Conservation (phyloP, 1,140 invertebrate genomes). For the Thaumatotibia leucotreta region DNA sequence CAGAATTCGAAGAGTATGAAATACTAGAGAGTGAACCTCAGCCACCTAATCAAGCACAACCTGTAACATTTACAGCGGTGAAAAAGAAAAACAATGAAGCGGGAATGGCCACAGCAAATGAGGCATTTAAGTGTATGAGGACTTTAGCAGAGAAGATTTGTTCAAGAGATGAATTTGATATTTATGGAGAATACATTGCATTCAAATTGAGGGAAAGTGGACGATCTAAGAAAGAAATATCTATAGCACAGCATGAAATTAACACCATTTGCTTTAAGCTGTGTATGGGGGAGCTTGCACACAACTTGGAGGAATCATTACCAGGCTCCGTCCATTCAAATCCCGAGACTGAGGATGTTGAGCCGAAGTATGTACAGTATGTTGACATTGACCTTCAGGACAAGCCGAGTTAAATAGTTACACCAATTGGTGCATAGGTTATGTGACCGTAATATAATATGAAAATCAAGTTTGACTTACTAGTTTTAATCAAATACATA, state of each 20-base stretch:
- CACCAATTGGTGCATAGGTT: too few relatives aligned
- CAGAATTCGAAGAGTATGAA: not conserved
- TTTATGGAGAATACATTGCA: slow-evolving; percentile 1
- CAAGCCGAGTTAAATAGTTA: not conserved
- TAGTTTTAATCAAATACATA: too few relatives aligned
- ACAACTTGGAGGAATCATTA: not conserved
- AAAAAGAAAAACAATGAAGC: not conserved
- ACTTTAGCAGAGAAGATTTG: not conserved
- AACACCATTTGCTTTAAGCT: slow-evolving; percentile 2
- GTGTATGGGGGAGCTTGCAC: not conserved
- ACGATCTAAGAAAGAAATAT: not conserved
- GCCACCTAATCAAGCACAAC: not conserved
- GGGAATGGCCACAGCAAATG: not conserved
- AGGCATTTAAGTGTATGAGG: slow-evolving; percentile 6
- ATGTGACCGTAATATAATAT: too few relatives aligned
- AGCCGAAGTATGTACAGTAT: not conserved
- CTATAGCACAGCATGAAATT: not conserved
- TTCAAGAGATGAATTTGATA: slow-evolving; percentile 3
- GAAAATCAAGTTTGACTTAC: not conserved
- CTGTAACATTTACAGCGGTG: not conserved
- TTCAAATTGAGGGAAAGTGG: not conserved
- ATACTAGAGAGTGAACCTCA: not conserved
- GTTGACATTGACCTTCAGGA: not conserved
- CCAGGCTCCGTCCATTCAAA: not conserved
- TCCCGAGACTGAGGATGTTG: not conserved